Base-by-base conservation (phyloP, 2,113 vertebrate species). In the Hippopotamus amphibius region DNA sequence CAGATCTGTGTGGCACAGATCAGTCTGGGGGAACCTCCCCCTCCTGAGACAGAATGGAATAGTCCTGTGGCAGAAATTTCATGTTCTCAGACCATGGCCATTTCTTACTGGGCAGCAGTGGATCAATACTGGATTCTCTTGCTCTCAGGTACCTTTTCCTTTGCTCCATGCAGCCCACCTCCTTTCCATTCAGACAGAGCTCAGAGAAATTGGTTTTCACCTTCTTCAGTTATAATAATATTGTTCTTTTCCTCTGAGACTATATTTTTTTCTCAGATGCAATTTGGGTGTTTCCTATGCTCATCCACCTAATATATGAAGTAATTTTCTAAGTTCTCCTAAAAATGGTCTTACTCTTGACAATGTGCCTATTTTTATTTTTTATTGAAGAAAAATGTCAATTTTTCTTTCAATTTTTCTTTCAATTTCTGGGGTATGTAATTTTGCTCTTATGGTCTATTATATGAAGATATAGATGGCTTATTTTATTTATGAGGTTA, bases 291-390 rank as follows among this genome's bases (percentile, higher is more conserved):
- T 63, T 74, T 41, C 59, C 2, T n/a, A n/a, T 63, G n/a, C 12
- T 88, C 43, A 46, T 50, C n/a, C 26, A 74, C 5, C n/a, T 92
- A 43, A 71, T 53, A 48, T 53, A 91, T 46, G 69, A 16, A 77
- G 48, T 50, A n/a, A 95, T 93, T 85, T 74, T 79, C 43, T 85
- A 93, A 79, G 46, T 71, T 93, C 19, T 89, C 46, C 7, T 74
- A 72, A 76, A 81, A 86, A 71, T 50, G 33, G 13, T 22, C 37
- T 48, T 14, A 48, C 55, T 76, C 43, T 87, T 79, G 53, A 85
- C 76, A 41, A 41, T 48, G 19, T 72, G 15, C 41, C 21, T 72
- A 71, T 85, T 81, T 92, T 88, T 76, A 16, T 82, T 74, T 71
- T 69, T 41, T 37, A 81, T 59, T 79, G 22, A 30, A 53, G 55